These are phyloP conservation scores for Pogonophryne albipinna DNA, from an alignment of 2,797 vertebrate species.

Conservation along the genomic window DNA sequence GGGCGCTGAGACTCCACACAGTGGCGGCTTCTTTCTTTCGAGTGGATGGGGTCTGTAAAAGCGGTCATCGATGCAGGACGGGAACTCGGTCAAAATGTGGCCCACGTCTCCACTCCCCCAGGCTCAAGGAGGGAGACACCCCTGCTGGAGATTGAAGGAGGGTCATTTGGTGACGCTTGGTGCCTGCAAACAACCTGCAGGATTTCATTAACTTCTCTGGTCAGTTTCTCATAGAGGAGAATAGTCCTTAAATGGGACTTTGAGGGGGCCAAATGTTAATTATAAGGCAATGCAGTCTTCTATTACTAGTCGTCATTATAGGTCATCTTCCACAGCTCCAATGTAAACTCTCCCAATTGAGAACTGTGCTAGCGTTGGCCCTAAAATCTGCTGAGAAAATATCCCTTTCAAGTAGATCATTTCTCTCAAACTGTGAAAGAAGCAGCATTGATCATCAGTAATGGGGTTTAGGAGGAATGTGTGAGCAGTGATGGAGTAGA, in stretches of 20 bases:
- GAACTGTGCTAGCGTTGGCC: conserved; percentile 41
- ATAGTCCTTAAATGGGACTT: conserved; percentile 68
- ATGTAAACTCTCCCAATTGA: conserved; percentile 50
- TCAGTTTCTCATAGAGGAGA: conserved; percentile 67
- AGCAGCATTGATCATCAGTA: conserved; percentile 71
- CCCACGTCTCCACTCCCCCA: conserved; percentile 61
- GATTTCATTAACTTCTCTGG: conserved; percentile 78
- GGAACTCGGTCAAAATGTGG: conserved; percentile 62
- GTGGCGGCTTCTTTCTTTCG: conserved; percentile 54
- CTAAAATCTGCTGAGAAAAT: conserved; percentile 68
- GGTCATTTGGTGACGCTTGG: conserved; percentile 68
- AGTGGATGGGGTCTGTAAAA: conserved; percentile 67
- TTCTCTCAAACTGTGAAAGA: conserved; percentile 61
- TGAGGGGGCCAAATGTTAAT: conserved; percentile 75
- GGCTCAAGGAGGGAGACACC: conserved; percentile 59
- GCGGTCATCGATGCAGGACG: conserved; percentile 68
- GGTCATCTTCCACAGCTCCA: conserved; percentile 60
- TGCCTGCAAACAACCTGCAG: conserved; percentile 65
- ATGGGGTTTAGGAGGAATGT: conserved; percentile 70
- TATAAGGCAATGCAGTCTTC: conserved; percentile 62
- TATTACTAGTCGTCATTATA: conserved; percentile 65
- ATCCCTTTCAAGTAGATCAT: conserved; percentile 66
- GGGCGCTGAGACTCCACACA: conserved; percentile 56
- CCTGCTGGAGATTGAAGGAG: conserved; percentile 65
- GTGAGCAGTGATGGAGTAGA: conserved; percentile 68